Evolutionary conservation across 2,113 vertebrate species (phyloP).

Genomic region (Archocentrus centrarchus): DNA sequence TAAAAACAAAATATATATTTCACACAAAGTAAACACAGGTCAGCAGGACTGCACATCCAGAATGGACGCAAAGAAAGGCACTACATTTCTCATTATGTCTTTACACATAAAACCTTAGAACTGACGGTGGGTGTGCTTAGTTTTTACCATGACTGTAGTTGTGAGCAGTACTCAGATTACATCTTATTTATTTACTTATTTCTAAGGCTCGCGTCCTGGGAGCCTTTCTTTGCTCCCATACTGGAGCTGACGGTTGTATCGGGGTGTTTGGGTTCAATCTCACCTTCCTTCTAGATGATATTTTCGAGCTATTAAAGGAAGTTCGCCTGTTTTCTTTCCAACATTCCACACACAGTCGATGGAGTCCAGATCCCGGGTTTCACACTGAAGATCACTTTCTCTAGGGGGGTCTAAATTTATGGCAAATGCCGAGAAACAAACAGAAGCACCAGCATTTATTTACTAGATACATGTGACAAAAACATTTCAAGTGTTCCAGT

Average conservation of each 20-base stretch:
- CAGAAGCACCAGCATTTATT: too few species aligned
- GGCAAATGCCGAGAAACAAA: too few species aligned
- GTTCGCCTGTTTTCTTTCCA: not conserved
- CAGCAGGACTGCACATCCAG: too few species aligned
- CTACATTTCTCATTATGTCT: too few species aligned
- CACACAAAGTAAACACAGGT: not conserved
- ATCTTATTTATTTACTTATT: not conserved
- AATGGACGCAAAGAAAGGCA: too few species aligned
- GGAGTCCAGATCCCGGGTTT: slow-evolving; percentile 70
- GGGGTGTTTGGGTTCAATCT: not conserved
- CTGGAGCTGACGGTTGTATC: not conserved
- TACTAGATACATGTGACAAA: too few species aligned
- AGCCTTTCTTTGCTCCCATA: not conserved
- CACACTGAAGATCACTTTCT: slow-evolving; percentile 65
- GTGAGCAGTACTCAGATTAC: not conserved
- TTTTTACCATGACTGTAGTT: too few species aligned
- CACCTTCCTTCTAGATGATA: slow-evolving; percentile 74
- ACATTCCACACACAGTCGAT: slow-evolving; percentile 67
- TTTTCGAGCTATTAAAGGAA: accelerated
- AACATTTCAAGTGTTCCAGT: too few species aligned
- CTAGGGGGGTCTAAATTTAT: slow-evolving; percentile 66
- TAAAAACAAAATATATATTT: not conserved
- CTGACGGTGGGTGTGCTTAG: too few species aligned
- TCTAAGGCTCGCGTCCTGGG: not conserved
- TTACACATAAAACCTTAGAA: too few species aligned